Base-by-base conservation (phyloP, 1,140 invertebrate species). In the Heliothis subflexa region DNA sequence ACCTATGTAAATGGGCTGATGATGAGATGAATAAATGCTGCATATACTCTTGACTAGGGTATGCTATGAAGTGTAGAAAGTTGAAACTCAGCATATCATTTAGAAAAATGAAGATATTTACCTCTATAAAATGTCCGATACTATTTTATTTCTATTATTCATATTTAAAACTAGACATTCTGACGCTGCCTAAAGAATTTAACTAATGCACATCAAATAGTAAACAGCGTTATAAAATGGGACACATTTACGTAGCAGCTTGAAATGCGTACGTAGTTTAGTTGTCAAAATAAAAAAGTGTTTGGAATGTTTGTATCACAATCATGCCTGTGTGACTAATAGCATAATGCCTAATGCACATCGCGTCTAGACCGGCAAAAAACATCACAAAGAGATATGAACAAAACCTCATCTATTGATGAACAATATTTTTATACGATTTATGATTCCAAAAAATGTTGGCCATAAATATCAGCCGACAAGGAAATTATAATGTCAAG, bases 311-410 rank as follows among this genome's bases (percentile, higher is more conserved):
- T 11, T 64, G 61, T 45, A 12, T 16, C 61, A 45, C 61, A 45
- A 47, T 13, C 14, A 13, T 68, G 1, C 33, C 28, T 40, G 14
- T 64, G 45, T 50, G 47, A 68, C 40, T 68, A 49, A 68, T 68
- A 25, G 10, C 16, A 16, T 68, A 47, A 68, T 18, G 10, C 64
- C 49, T 33, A 45, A 62, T 62, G 28, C 13, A 18, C 13, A 18
- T 33, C 33, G 21, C 18, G 62, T 66, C 33, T 68, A 68, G 45
- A 50, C 64, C 16, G 49, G 18, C 45, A 81, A 81, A 84, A 95
- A 92, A 84, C 57, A 73, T 16, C 62, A 76, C 5, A 61, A 79
- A 18, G 14, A 71, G 12, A 40, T 40, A 40, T 40, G 33, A 55
- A 16, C 12, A 64, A 50, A 50, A 40, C 59, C 16, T 45, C n/a